Base-by-base conservation (phyloP, 2,888 invertebrate genomes). In the Caenorhabditis becei region DNA sequence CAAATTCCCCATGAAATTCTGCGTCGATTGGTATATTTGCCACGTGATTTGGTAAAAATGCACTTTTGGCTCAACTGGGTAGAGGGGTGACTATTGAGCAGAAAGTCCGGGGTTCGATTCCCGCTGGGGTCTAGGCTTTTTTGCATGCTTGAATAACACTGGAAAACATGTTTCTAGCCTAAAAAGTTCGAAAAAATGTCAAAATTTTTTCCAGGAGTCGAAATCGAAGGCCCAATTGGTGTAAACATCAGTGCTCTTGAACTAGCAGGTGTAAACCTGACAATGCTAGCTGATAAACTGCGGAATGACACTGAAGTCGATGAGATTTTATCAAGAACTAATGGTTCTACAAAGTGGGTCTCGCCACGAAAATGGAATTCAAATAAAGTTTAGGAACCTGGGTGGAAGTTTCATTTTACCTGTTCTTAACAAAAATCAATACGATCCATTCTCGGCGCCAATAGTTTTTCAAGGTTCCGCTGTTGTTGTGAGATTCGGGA, bases 241-340 rank as follows among this genome's bases (percentile, higher is more conserved):
- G 90, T 91, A n/a, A 90, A 90, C 47, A 89, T 91, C 11, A 83
- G 82, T 1, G 88, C 88, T 0, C 72, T 91, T 11, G 88, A 89
- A 61, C 77, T 83, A 3, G 86, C 85, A 14, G 90, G 89, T 11
- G 90, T 91, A 10, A 89, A 91, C 66, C 56, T 91, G 51, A 89
- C 88, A 14, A 89, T 86, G 49, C 66, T 91, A n/a, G 91, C 90
- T 0, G 90, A 91, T 70, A 90, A 88, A 51, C 63, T 91, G 32
- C 67, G 90, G n/a, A 90, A 91, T 83, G 91, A 91, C 74, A 89
- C 89, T 10, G 90, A 89, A 77, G 90, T 91, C 1, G 91, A 91
- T 63, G 87, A 90, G 23, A 89, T 91, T 58, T 62, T 91, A n/a
- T 75, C 78, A 4, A 59, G 89, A n/a, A 90, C 89, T 2, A 83